phyloP scores from a whole-genome alignment of 2,113 vertebrate species.

The Silurus meridionalis region DNA sequence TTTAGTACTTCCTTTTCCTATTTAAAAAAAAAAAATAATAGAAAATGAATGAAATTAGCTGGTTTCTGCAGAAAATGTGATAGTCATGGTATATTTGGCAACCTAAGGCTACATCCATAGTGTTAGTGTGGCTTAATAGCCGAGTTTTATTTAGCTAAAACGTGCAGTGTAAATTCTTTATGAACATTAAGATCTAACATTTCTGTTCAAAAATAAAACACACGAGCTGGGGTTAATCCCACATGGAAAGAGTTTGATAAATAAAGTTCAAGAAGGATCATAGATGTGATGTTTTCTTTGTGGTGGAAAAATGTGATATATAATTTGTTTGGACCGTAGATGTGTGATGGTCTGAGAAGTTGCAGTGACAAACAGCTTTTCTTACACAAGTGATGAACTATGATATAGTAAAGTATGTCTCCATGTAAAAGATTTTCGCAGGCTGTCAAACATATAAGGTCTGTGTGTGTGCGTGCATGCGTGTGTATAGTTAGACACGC shows the following conservation, averaged over 20 bases:
- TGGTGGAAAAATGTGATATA: background rate
- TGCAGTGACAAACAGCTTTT: background rate
- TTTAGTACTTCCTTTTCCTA: constrained; percentile 21
- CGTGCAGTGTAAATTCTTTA: constrained; percentile 25
- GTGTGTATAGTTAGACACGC: too few relatives aligned
- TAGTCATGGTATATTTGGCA: background rate
- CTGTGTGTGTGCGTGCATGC: too few relatives aligned
- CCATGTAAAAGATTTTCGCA: background rate
- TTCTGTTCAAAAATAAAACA: constrained; percentile 45
- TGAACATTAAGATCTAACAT: constrained; percentile 2
- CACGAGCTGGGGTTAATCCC: constrained; percentile 33
- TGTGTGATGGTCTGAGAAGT: background rate
- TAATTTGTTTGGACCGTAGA: background rate
- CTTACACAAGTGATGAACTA: background rate
- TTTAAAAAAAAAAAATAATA: constrained; percentile 7
- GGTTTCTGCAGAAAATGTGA: constrained; percentile 32
- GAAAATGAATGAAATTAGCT: constrained; percentile 23
- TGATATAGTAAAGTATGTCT: background rate
- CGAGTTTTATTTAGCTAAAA: constrained; percentile 54
- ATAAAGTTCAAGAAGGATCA: constrained; percentile 59
- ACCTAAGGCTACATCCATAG: constrained; percentile 3
- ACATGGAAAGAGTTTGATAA: constrained; percentile 58
- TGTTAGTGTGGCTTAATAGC: constrained; percentile 21
- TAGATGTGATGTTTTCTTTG: constrained; percentile 7
- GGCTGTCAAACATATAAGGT: background rate